Evolutionary conservation across 2,113 vertebrate genomes (phyloP), one percentile per base, ranked within the genome.

Genomic region (Cyprinodon tularosa): DNA sequence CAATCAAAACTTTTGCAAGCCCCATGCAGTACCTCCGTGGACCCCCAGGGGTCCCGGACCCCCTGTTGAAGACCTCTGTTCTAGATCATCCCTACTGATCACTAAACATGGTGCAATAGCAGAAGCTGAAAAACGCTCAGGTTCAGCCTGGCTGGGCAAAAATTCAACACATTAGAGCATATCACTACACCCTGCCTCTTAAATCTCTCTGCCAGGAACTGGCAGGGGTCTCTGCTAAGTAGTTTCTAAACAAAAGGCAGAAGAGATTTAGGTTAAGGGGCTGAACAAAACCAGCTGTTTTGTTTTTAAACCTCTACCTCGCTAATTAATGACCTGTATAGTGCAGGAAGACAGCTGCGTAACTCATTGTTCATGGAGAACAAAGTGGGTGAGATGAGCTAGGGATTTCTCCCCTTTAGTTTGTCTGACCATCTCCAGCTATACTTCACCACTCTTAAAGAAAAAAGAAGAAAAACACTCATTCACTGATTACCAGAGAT

Each of bases 311-410:
- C 81, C 81, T 78, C 72, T 76, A 72, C 63, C 81, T 71, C n/a
- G 59, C 76, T 93, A 94, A 94, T 93, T 93, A 90, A 94, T 91
- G 90, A 85, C 84, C 77, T 63, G 62, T 86, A 89, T 84, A 81
- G 86, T 88, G 77, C 76, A 67, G 73, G 83, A 70, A 87, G 93
- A 92, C 89, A 89, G 90, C 72, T 81, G 82, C 74, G 85, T 90
- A 91, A 91, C 72, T 91, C 88, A 91, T 71, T 5, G 84, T 66
- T 89, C 83, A 84, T 79, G 78, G 81, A 78, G 81, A 45, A 77
- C 74, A 66, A 59, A 60, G 69, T 37, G n/a, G 69, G 44, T 45
- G 68, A 15, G 72, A 44, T 62, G 73, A 48, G 72, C 15, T 47
- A 65, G 45, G 72, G 59, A 71, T 77, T 10, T 3, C 45, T 77